Conservation (phyloP, 2,888 invertebrate genomes). For the Neoitamus cyanurus region DNA sequence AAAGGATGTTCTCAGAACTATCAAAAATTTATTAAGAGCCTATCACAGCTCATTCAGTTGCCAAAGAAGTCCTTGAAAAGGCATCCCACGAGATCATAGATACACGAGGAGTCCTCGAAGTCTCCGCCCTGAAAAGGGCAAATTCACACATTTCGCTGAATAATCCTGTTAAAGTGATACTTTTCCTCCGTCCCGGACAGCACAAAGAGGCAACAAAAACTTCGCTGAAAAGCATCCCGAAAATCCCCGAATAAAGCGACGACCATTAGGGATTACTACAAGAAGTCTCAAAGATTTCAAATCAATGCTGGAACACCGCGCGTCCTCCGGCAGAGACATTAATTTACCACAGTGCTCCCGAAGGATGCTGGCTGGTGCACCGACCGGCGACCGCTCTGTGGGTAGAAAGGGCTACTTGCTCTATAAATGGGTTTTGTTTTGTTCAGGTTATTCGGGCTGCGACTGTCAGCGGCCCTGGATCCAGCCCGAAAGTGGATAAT, state of each 20-base stretch:
- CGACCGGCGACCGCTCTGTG: background rate
- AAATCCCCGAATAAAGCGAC: background rate
- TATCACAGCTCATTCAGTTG: background rate
- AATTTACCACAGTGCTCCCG: background rate
- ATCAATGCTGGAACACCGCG: background rate
- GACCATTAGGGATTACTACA: conserved; percentile 28
- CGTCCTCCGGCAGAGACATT: background rate
- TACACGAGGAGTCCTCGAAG: background rate
- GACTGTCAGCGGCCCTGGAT: conserved; percentile 34
- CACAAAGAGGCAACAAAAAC: background rate
- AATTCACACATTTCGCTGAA: conserved; percentile 37
- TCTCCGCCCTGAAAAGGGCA: background rate
- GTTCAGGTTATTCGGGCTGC: background rate
- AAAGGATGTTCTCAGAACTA: background rate
- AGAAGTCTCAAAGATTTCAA: background rate
- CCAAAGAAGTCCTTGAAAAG: background rate
- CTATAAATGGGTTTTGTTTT: background rate
- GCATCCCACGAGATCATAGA: background rate
- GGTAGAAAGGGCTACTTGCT: background rate
- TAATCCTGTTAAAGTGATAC: conserved; percentile 52
- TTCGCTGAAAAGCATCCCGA: background rate
- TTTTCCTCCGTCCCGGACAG: background rate
- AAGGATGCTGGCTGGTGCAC: background rate
- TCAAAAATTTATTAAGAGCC: background rate
- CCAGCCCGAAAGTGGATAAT: conserved; percentile 20